Percentiles rank a stretch among this genome's conserved stretches.
phyloP scores from a whole-genome alignment of 2,113 vertebrate species.

The Cynopterus brachyotis region DNA sequence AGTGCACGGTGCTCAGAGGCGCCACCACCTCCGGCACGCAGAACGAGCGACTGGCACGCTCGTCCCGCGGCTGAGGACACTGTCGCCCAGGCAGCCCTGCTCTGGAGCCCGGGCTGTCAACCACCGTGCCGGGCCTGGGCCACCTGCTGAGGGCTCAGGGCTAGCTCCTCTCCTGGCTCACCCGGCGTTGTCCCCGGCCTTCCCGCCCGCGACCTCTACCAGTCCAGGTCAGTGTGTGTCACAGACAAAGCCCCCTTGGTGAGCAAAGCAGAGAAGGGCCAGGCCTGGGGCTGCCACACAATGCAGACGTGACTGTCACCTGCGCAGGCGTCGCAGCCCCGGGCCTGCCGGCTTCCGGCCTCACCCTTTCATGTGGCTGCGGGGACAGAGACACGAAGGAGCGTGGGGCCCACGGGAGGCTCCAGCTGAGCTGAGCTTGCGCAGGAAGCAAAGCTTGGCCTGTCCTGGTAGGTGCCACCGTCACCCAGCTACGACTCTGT shows the following conservation, averaged over 20 bases:
- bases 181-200: not conserved
- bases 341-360: not conserved
- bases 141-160: too few species aligned
- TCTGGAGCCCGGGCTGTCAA: not conserved
- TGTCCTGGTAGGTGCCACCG: not conserved
- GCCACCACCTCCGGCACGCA: not conserved
- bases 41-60: not conserved
- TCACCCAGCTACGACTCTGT: fast-evolving
- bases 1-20: not conserved
- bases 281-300: not conserved
- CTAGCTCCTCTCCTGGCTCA: not conserved
- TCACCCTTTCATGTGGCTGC: not conserved
- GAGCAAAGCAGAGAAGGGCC: not conserved
- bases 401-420: not conserved
- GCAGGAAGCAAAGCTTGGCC: not conserved
- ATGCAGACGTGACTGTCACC: not conserved
- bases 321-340: not conserved
- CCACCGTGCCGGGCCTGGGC: fast-evolving
- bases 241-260: not conserved
- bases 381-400: not conserved
- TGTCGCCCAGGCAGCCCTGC: not conserved
- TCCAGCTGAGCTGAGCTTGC: not conserved
- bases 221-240: not conserved
- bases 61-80: not conserved
- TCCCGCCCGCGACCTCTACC: slow-evolving; percentile 24